These are phyloP conservation scores for Norana najaformis DNA, from an alignment of 2,888 invertebrate genomes.

Conservation along the genomic window DNA sequence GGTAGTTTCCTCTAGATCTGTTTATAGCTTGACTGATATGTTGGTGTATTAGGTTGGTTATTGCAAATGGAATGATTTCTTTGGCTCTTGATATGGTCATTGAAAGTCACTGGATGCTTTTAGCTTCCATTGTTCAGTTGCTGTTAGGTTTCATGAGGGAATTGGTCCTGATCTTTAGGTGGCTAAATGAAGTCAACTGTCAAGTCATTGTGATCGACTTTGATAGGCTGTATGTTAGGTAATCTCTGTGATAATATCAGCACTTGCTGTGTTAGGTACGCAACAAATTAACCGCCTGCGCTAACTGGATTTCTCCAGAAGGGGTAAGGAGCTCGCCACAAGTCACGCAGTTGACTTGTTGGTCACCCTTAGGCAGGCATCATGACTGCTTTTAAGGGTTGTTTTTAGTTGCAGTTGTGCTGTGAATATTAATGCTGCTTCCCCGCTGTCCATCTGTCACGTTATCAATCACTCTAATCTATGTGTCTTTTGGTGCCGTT, in stretches of 20 bases:
- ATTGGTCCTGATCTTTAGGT: not conserved
- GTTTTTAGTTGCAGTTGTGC: not conserved
- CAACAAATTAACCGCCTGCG: constrained; percentile 39
- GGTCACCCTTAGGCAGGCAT: constrained; percentile 15
- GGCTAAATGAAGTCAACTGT: not conserved
- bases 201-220: not conserved
- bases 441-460: not conserved
- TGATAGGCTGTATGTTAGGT: not conserved
- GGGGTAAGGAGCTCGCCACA: constrained; percentile 39
- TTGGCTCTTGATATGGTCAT: not conserved
- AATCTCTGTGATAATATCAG: constrained; percentile 15
- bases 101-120: not conserved
- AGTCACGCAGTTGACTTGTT: not conserved
- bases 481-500: not conserved
- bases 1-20: not conserved
- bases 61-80: not conserved
- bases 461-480: not conserved
- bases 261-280: constrained; percentile 32
- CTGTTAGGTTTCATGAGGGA: not conserved
- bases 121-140: not conserved
- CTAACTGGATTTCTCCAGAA: constrained; percentile 43
- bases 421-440: not conserved
- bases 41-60: not conserved
- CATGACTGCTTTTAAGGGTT: not conserved
- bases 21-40: not conserved